These are phyloP conservation scores for Laodelphax striatellus DNA, from an alignment of 1,140 invertebrate genomes.

Conservation along the genomic window DNA sequence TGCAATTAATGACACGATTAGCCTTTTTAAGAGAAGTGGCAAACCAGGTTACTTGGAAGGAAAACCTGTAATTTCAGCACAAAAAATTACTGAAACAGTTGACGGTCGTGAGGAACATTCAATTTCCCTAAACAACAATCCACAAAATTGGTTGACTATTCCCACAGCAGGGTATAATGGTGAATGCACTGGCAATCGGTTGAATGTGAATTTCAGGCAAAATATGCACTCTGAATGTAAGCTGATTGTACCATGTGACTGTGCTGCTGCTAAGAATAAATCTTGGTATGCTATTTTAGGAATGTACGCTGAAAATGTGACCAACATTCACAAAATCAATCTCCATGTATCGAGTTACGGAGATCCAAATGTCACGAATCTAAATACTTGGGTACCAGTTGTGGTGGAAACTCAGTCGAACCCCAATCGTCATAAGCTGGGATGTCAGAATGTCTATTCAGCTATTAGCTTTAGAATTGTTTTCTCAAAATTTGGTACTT, in stretches of 20 bases:
- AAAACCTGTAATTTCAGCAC: constrained; percentile 41
- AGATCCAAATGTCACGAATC: constrained; percentile 7
- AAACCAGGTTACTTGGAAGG: constrained; percentile 53
- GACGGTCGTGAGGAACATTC: not conserved
- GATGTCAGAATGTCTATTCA: constrained; percentile 28
- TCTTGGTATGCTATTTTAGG: not conserved
- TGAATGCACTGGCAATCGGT: not conserved
- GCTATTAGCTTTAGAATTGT: constrained; percentile 38
- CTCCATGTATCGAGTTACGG: constrained; percentile 8
- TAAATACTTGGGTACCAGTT: constrained; percentile 17
- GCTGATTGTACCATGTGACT: not conserved
- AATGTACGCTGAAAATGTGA: not conserved
- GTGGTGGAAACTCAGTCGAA: not conserved
- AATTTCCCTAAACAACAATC: not conserved
- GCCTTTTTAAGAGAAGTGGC: constrained; percentile 42
- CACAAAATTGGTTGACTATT: not conserved
- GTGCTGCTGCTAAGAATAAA: not conserved
- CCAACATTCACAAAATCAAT: not conserved
- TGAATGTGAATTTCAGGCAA: not conserved
- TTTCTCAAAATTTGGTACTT: constrained; percentile 35
- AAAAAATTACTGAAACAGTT: not conserved
- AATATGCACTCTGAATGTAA: not conserved
- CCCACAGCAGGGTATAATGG: not conserved
- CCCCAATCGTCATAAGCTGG: constrained; percentile 28
- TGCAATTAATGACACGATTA: constrained; percentile 1